Base-by-base conservation (phyloP, 2,113 vertebrate species). In the Aphelocoma coerulescens region DNA sequence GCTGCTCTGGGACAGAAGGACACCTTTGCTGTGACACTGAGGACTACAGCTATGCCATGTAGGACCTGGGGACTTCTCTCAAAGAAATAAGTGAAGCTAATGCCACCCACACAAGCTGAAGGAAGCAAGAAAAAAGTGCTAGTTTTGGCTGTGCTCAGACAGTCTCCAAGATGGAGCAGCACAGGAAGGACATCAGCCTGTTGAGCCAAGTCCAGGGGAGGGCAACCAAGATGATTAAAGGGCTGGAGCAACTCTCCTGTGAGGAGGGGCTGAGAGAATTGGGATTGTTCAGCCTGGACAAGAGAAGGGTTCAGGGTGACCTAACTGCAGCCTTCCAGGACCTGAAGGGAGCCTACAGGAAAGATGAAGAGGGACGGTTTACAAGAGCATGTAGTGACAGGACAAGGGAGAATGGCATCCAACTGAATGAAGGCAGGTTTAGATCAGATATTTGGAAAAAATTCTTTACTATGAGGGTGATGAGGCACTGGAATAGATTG, bases 171-270 rank as follows among this genome's bases (percentile, higher is more conserved):
- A 66, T 59, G 32, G 30, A 77, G 35, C 48, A 71, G 46, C 26
- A 69, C 21, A 63, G 10, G 24, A 75, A 71, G 35, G 49, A 63
- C 15, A 69, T 43, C 32, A 76, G 6, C 17, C 63, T 62, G 17
- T 43, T 49, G 22, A 71, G 18, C n/a, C 0, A 0, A 71, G 22
- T 69, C 65, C 57, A 37, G 49, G 63, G 27, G 27, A 71, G 43
- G 32, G 35, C 0, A 0, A 33, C 37, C 19, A 71, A 71, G 24
- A 63, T 49, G 21, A 37, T 43, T 55, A 55, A 61, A 84, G 32
- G 18, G 49, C 20, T 43, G 39, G 51, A 69, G 32, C 15, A 35
- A 22, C 32, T 55, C n/a, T 76, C 15, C 32, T 84, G 4, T 37
- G 12, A 57, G 57, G 32, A 49, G 32, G 44, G 35, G 41, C 48